These are phyloP conservation scores for Microtus montanus DNA, from an alignment of 2,113 vertebrate genomes.

Conservation along the genomic window DNA sequence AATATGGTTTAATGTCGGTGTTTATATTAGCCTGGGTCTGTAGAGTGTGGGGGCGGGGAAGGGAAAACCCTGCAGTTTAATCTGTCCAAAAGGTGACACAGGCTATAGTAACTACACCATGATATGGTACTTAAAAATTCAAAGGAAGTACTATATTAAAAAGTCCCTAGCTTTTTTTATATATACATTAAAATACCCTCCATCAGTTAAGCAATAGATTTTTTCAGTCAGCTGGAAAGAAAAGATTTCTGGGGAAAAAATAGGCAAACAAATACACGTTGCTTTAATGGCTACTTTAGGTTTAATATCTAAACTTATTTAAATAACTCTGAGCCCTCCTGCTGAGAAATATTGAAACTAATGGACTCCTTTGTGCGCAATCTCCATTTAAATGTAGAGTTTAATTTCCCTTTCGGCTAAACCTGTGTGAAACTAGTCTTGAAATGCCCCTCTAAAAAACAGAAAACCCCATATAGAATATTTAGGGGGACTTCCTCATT, in stretches of 20 bases:
- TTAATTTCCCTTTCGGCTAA: constrained; percentile 91
- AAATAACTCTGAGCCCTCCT: constrained; percentile 90
- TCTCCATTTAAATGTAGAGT: constrained; percentile 90
- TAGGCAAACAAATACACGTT: constrained; percentile 87
- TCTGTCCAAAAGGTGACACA: constrained; percentile 83
- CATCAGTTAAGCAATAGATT: constrained; percentile 84
- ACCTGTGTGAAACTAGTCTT: constrained; percentile 89
- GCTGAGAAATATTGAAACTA: constrained; percentile 91
- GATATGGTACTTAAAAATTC: constrained; percentile 87
- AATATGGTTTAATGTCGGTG: constrained; percentile 87
- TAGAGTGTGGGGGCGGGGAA: constrained; percentile 43
- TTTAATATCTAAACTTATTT: constrained; percentile 93
- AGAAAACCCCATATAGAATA: constrained; percentile 79
- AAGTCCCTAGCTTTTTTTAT: constrained; percentile 77
- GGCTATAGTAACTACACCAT: constrained; percentile 81
- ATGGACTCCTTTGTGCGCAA: constrained; percentile 90
- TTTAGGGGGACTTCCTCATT: constrained; percentile 85
- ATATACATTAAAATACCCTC: constrained; percentile 85
- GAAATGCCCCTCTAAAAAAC: constrained; percentile 86
- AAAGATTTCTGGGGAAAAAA: constrained; percentile 80
- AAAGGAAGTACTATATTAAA: constrained; percentile 84
- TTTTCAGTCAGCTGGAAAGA: constrained; percentile 85
- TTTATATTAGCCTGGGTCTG: constrained; percentile 84
- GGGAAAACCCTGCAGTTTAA: constrained; percentile 79
- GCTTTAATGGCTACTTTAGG: constrained; percentile 90